Evolutionary conservation across 2,797 vertebrate genomes (phyloP).

Genomic region (Hapalemur alaotrensis): DNA sequence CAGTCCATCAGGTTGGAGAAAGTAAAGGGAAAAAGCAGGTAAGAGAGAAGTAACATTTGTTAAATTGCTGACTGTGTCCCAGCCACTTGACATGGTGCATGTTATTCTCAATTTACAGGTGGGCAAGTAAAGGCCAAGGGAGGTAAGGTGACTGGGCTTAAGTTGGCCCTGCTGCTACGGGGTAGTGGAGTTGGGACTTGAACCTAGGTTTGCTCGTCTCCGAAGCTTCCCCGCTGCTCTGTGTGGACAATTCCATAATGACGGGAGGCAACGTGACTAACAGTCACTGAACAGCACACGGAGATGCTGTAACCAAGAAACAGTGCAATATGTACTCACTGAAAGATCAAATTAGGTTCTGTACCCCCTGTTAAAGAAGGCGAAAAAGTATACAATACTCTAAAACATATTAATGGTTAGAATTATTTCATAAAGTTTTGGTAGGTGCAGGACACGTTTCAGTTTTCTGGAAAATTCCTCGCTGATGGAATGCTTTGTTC

Average conservation of each 20-base stretch:
- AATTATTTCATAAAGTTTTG: background rate
- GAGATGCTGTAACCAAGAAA: background rate
- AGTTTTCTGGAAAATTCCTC: background rate
- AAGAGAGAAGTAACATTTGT: background rate
- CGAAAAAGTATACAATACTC: rapidly evolving
- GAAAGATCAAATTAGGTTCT: background rate
- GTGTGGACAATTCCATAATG: rapidly evolving
- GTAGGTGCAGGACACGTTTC: background rate
- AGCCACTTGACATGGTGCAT: background rate
- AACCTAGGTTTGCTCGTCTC: background rate
- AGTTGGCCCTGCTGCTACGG: background rate
- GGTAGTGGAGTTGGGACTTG: background rate
- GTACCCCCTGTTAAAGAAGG: background rate
- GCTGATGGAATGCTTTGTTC: background rate
- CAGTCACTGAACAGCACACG: background rate
- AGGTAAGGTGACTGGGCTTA: background rate
- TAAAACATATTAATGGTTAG: background rate
- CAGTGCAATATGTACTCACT: rapidly evolving
- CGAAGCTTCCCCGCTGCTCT: background rate
- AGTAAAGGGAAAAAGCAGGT: background rate
- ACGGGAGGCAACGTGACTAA: background rate
- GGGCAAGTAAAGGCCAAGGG: background rate
- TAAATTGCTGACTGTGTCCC: background rate
- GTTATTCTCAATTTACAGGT: background rate
- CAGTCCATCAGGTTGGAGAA: background rate